phyloP scores from a whole-genome alignment of 2,797 vertebrate genomes.

The Lepus townsendii region DNA sequence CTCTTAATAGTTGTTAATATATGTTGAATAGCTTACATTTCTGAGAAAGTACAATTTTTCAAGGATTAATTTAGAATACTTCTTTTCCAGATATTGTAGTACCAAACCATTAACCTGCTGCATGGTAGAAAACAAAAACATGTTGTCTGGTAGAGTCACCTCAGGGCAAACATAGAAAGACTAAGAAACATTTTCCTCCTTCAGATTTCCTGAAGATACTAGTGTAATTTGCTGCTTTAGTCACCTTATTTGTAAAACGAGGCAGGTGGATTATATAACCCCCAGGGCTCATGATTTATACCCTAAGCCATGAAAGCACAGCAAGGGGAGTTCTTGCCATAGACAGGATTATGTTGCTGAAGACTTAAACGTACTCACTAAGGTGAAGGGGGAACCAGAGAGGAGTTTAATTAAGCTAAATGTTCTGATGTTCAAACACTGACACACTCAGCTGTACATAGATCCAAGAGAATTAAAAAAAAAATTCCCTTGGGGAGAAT shows the following conservation, averaged over 20 bases:
- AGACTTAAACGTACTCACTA: constrained; percentile 49
- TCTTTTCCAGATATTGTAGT: background rate
- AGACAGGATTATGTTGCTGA: background rate
- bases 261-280: constrained; percentile 4
- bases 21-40: background rate
- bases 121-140: background rate
- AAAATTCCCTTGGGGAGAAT: constrained; percentile 59
- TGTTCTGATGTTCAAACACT: constrained; percentile 75
- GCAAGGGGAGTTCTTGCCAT: background rate
- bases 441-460: constrained; percentile 70
- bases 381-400: constrained; percentile 22
- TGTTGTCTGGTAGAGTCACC: background rate
- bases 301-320: background rate
- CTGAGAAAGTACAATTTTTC: background rate
- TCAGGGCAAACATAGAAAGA: background rate
- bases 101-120: background rate
- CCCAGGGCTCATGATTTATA: background rate
- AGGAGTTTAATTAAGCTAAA: constrained; percentile 78
- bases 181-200: background rate
- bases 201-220: constrained; percentile 34
- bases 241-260: constrained; percentile 52
- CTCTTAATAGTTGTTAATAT: background rate
- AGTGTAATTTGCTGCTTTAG: background rate
- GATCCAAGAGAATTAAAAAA: constrained; percentile 69
- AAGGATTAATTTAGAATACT: constrained; percentile 22